Conservation (phyloP, 2,888 invertebrate species). For the Noctuana brunneofusca region DNA sequence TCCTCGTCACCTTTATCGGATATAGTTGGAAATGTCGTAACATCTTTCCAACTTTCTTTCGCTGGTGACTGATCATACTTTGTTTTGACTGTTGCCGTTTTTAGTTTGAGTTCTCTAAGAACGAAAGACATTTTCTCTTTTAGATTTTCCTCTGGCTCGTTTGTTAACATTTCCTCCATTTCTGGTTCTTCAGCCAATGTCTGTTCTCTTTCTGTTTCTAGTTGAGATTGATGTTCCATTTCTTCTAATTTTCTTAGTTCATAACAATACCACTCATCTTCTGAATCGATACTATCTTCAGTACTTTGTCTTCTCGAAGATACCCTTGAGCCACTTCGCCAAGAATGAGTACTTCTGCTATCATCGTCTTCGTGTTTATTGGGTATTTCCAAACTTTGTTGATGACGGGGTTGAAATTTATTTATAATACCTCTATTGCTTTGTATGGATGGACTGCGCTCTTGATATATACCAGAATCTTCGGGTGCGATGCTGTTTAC, state of each 20-base stretch:
- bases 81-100: slow-evolving; percentile 80
- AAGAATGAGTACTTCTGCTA: slow-evolving; percentile 93
- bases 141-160: slow-evolving; percentile 85
- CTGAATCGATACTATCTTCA: slow-evolving; percentile 95
- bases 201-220: slow-evolving; percentile 85
- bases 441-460: slow-evolving; percentile 86
- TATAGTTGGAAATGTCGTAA: slow-evolving; percentile 76
- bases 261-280: slow-evolving; percentile 96
- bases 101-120: slow-evolving; percentile 87
- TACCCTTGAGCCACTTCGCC: slow-evolving; percentile 92
- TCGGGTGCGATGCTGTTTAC: slow-evolving; percentile 68
- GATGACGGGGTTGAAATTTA: slow-evolving; percentile 86
- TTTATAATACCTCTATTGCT: slow-evolving; percentile 82
- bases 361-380: slow-evolving; percentile 91
- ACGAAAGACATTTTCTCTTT: slow-evolving; percentile 92
- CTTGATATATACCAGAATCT: slow-evolving; percentile 77
- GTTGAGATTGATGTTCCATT: slow-evolving; percentile 89
- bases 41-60: slow-evolving; percentile 73
- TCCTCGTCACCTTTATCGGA: slow-evolving; percentile 67
- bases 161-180: slow-evolving; percentile 72
- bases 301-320: slow-evolving; percentile 95
- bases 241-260: slow-evolving; percentile 93
- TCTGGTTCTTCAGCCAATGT: slow-evolving; percentile 84
- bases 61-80: slow-evolving; percentile 68
- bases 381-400: slow-evolving; percentile 91